Base-by-base conservation (phyloP, 2,888 invertebrate species). In the Eupeodes luniger region DNA sequence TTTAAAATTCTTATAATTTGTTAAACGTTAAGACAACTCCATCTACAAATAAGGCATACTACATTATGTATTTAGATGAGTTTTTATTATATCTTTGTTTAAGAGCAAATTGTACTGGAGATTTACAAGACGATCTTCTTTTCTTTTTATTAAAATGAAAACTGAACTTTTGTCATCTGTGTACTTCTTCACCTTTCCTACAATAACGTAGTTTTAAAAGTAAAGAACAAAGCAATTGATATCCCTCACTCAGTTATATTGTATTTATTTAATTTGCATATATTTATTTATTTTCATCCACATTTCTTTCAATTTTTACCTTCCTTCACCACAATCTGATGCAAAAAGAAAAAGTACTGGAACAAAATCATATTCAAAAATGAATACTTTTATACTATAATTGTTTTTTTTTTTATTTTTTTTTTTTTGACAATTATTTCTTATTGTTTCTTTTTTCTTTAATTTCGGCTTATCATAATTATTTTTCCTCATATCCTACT, bases 401-500 rank as follows among this genome's bases (percentile, higher is more conserved):
- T 40, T 36, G 49, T 36, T 62, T 84, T n/a, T 57, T 77, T 75
- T 67, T 49, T n/a, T n/a, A n/a, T n/a, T 14, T 14, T 12, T 78
- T 27, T 3, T 27, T 27, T 27, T 27, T 27, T 2, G 27, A 27
- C 27, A 27, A 27, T 27, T 79, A 77, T 81, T 72, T 59, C 57
- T 59, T 62, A 79, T 70, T 27, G 12, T 57, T 7, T 44, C 57
- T 79, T 83, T 67, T 74, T 81, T 62, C 36, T 89, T 89, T 81
- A 69, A 72, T 87, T 91, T 85, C 74, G 82, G 85, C 87, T 85
- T 87, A 90, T 90, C 82, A 89, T 90, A 85, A 84, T 90, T 91
- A 81, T 90, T 89, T 90, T 91, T 90, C 81, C 89, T 90, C 90
- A 90, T 91, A 91, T 90, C 80, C 84, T 88, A 86, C 90, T 92